Evolutionary conservation across 1,140 invertebrate genomes (phyloP).

Genomic region (Eumaeus atala): DNA sequence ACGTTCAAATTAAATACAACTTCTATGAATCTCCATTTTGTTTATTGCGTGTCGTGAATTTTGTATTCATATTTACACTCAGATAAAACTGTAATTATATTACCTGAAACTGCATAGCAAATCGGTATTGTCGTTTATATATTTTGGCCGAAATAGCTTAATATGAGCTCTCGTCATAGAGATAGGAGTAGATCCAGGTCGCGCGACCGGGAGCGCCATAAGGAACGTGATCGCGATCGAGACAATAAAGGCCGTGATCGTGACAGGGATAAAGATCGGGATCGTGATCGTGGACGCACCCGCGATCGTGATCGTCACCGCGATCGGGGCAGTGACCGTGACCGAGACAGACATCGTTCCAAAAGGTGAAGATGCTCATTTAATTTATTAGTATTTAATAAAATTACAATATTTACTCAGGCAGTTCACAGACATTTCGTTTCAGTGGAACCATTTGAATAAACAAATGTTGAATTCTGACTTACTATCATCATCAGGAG

Average conservation of each 20-base stretch:
- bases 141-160: not conserved
- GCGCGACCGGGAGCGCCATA: conserved; percentile 44
- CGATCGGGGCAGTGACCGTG: conserved; percentile 40
- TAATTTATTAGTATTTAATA: too few relatives aligned
- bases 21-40: conserved; percentile 10
- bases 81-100: too few relatives aligned
- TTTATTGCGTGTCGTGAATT: conserved; percentile 7
- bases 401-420: too few relatives aligned
- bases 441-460: too few relatives aligned
- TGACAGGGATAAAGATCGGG: conserved; percentile 52
- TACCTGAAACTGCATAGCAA: too few relatives aligned
- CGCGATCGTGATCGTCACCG: conserved; percentile 59
- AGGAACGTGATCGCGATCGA: conserved; percentile 50
- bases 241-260: conserved; percentile 39
- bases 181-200: conserved; percentile 47
- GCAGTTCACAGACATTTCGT: too few relatives aligned
- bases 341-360: conserved; percentile 60
- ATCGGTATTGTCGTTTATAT: too few relatives aligned
- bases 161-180: conserved; percentile 69
- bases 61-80: not conserved
- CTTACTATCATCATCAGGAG: too few relatives aligned
- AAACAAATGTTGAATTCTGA: too few relatives aligned
- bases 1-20: too few relatives aligned
- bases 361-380: conserved; percentile 40
- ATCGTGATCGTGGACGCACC: conserved; percentile 43